Evolutionary conservation across 2,113 vertebrate genomes (phyloP).

Genomic region (Tetrao urogallus): DNA sequence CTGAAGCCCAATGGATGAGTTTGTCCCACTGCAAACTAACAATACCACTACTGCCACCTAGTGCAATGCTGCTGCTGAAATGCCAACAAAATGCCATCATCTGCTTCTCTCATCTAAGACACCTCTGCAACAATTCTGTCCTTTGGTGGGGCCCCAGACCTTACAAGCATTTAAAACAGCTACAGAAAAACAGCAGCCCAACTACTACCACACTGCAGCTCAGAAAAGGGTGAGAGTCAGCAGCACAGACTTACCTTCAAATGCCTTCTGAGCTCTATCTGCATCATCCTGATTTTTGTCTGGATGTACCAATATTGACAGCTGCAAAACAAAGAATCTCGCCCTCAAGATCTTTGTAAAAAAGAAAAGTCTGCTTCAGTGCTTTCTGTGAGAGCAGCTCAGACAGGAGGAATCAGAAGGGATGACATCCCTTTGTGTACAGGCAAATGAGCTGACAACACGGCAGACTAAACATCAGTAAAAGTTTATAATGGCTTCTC

Average conservation of each 20-base stretch:
- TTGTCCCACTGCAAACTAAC: fast-evolving
- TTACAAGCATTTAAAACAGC: neutral
- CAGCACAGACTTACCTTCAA: slow-evolving; percentile 86
- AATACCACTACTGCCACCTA: neutral
- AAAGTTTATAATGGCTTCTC: neutral
- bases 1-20: fast-evolving
- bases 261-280: slow-evolving; percentile 94
- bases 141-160: neutral
- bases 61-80: neutral
- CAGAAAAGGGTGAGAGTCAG: neutral
- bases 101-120: neutral
- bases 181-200: neutral
- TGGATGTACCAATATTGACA: slow-evolving; percentile 98
- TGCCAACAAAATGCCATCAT: neutral
- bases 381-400: neutral
- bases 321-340: slow-evolving; percentile 72
- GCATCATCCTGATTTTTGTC: slow-evolving; percentile 97
- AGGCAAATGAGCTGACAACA: neutral
- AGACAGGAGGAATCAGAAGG: neutral
- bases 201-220: neutral
- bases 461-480: fast-evolving
- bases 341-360: neutral
- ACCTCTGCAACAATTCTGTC: neutral
- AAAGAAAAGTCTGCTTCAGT: neutral
- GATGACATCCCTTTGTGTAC: neutral